Base-by-base conservation (phyloP, 2,888 invertebrate species). In the Nomada ferruginata region DNA sequence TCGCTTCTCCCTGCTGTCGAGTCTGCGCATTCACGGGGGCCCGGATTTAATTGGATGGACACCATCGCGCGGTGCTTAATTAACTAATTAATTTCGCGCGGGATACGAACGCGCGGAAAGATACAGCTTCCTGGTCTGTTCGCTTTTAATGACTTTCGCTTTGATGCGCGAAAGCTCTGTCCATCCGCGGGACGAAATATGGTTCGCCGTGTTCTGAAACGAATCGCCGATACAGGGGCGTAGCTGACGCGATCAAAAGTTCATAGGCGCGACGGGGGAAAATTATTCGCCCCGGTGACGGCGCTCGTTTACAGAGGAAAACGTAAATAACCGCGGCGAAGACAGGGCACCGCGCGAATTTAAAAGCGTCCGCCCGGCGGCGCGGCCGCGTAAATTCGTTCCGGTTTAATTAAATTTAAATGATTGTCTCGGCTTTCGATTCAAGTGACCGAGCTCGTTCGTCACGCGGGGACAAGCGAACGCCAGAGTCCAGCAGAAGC, bases 31-130 rank as follows among this genome's bases (percentile, higher is more conserved):
- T 87, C 88, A 84, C 82, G 83, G 86, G 87, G 18, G 23, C 23
- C 86, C 84, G 88, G 90, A 92, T 93, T 93, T 93, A 93, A 93
- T 93, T 93, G 92, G 92, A 93, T 87, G 89, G 91, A 91, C 92
- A 90, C 89, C 91, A 89, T 90, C 86, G 88, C 90, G 86, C 84
- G 88, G 87, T 90, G 91, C 89, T 93, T 93, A 93, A 93, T 93
- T 91, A 92, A 92, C 92, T 92, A 93, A 93, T 93, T 93, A 93
- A 92, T 92, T 93, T 93, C 91, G 89, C 92, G 89, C 91, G 87
- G 84, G 66, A 85, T 85, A 86, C 87, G 87, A 89, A 89, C 89
- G 87, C 89, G 87, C 85, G 87, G 86, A 87, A 87, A 87, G 85
- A 89, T 85, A 84, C 82, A 74, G 69, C 78, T 42, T 55, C n/a